Percentiles rank a stretch among this genome's conserved stretches.
phyloP scores from a whole-genome alignment of 2,113 vertebrate species.

The Oxyura jamaicensis region DNA sequence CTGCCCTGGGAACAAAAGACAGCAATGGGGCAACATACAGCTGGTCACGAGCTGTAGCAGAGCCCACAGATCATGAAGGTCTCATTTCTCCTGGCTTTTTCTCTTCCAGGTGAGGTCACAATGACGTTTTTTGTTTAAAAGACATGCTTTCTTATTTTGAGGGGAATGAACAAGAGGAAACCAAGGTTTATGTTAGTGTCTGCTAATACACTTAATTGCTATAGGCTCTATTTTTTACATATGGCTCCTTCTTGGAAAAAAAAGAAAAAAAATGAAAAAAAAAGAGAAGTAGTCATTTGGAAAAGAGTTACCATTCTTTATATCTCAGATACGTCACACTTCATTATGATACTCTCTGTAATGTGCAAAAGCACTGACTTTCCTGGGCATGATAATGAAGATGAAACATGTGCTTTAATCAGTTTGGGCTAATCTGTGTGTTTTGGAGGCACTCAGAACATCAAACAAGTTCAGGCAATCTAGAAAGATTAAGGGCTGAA shows the following conservation, averaged over 20 bases:
- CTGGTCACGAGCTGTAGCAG: neutral
- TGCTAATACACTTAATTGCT: neutral
- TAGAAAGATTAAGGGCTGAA: slow-evolving; percentile 33
- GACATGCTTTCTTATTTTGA: neutral
- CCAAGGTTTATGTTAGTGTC: neutral
- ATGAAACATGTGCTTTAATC: slow-evolving; percentile 3
- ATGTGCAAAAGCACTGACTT: slow-evolving; percentile 33
- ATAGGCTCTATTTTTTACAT: neutral
- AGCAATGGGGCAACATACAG: fast-evolving
- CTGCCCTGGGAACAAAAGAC: neutral
- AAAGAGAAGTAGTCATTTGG: neutral
- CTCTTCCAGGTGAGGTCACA: slow-evolving; percentile 15
- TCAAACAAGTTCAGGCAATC: slow-evolving; percentile 14
- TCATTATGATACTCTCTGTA: slow-evolving; percentile 10
- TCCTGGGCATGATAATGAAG: slow-evolving; percentile 25
- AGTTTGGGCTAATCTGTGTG: slow-evolving; percentile 36
- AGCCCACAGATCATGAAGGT: slow-evolving; percentile 19
- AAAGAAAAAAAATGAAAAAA: neutral
- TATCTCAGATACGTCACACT: slow-evolving; percentile 1
- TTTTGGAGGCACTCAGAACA: slow-evolving; percentile 48
- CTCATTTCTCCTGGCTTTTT: slow-evolving; percentile 31
- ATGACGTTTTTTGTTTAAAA: slow-evolving; percentile 29
- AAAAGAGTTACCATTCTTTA: slow-evolving; percentile 20
- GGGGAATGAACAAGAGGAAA: slow-evolving; percentile 12
- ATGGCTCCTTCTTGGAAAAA: neutral